Conservation (phyloP, 2,888 invertebrate genomes). For the Muschampia plurimacula region DNA sequence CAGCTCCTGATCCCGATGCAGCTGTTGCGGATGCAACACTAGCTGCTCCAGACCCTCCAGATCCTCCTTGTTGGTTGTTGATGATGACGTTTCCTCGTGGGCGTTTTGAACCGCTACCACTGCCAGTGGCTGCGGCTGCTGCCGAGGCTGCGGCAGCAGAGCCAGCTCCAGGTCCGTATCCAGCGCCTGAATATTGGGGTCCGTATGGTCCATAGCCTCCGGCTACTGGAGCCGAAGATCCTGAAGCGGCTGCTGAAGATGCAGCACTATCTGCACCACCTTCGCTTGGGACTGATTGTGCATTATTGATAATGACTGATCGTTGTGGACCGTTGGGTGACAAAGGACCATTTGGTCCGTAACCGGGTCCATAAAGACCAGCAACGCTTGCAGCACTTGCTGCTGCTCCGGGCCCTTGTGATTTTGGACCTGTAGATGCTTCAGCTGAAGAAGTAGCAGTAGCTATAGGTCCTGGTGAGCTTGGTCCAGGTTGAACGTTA, state of each 20-base stretch:
- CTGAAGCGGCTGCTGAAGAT: not conserved
- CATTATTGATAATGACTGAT: slow-evolving; percentile 7
- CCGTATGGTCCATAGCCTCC: not conserved
- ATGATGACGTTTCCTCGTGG: not conserved
- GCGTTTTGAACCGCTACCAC: slow-evolving; percentile 7
- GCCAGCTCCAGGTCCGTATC: slow-evolving; percentile 17
- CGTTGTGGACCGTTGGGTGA: not conserved
- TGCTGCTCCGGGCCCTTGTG: not conserved
- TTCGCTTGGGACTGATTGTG: slow-evolving; percentile 3
- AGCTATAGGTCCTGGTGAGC: not conserved
- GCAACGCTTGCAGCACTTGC: not conserved
- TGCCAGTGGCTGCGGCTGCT: slow-evolving; percentile 12
- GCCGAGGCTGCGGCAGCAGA: slow-evolving; percentile 20
- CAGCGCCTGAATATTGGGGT: not conserved
- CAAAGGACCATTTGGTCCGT: not conserved
- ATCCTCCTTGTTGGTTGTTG: not conserved
- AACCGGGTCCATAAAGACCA: not conserved
- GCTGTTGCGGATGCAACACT: not conserved
- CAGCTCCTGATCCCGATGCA: not conserved
- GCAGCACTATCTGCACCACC: slow-evolving; percentile 34
- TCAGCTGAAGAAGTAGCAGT: not conserved
- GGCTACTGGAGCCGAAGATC: not conserved
- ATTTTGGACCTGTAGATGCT: not conserved
- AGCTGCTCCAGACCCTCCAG: not conserved
- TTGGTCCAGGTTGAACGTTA: not conserved